Base-by-base conservation (phyloP, 2,888 invertebrate species). In the Incurvaria masculella region DNA sequence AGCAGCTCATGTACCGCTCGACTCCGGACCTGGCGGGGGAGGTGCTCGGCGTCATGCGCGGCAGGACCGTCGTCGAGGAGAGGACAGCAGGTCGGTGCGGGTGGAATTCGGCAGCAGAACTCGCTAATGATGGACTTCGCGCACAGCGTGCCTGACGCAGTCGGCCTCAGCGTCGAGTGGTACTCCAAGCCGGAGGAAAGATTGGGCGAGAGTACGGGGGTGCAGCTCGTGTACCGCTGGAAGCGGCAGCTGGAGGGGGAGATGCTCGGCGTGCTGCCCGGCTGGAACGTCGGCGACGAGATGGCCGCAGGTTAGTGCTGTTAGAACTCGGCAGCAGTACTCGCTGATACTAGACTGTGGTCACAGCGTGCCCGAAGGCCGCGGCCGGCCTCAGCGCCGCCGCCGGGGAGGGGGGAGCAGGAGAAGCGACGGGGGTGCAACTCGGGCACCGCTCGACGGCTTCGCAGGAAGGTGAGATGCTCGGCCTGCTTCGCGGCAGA, bases 201-300 rank as follows among this genome's bases (percentile, higher is more conserved):
- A n/a, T n/a, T n/a, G n/a, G n/a, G n/a, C n/a, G n/a, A n/a, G n/a
- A n/a, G n/a, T n/a, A n/a, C n/a, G n/a, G n/a, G n/a, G n/a, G n/a
- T n/a, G n/a, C n/a, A n/a, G n/a, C n/a, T n/a, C n/a, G 56, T 63
- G 6, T 62, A 60, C 48, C 51, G 57, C 47, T 64, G 63, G 64
- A 55, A 50, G 4, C 58, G 59, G 4, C 52, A 50, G 2, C 39
- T 43, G 1, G 49, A 52, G 39, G 61, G 62, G 5, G 46, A 42
- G 21, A 58, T 55, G 2, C 42, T 48, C 6, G 61, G 58, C 2
- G 20, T 57, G 4, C 47, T 65, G 10, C n/a, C n/a, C n/a, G n/a
- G n/a, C n/a, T n/a, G n/a, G n/a, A n/a, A n/a, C n/a, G n/a, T n/a
- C n/a, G n/a, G n/a, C n/a, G n/a, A n/a, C n/a, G n/a, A n/a, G n/a